Percentiles rank a stretch among this genome's conserved stretches.
Conservation (phyloP, 2,888 invertebrate genomes). For the Neelides folsomi region DNA sequence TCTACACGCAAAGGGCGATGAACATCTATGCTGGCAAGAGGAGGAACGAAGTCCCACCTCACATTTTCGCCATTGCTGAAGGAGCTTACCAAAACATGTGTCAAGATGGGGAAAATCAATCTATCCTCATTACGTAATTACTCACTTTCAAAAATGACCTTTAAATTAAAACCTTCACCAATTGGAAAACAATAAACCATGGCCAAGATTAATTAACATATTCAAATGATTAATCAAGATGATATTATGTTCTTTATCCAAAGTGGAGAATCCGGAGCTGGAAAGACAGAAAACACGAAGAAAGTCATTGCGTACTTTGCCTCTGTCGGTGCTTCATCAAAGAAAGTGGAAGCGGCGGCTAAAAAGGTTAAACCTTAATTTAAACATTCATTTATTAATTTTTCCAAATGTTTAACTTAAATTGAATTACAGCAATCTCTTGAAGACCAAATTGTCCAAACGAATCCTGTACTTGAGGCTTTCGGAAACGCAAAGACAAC, state of each 20-base stretch:
- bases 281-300: conserved; percentile 99
- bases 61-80: conserved; percentile 99
- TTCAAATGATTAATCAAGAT: no score
- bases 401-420: no score
- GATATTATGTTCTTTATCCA: conserved; percentile 17
- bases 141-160: no score
- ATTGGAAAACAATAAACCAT: no score
- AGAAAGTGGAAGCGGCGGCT: conserved; percentile 40
- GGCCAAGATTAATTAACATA: no score
- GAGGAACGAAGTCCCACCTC: conserved; percentile 98
- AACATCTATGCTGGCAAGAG: conserved; percentile 97
- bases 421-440: conserved; percentile 17
- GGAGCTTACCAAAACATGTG: conserved; percentile 99
- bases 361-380: conserved; percentile 38
- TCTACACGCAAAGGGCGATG: conserved; percentile 93
- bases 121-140: conserved; percentile 99
- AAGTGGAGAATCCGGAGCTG: conserved; percentile 97
- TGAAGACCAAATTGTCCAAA: conserved; percentile 99
- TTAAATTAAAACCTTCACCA: no score
- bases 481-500: conserved; percentile 99
- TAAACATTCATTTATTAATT: no score
- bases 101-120: conserved; percentile 94
- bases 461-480: conserved; percentile 97
- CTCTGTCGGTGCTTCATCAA: conserved; percentile 80
- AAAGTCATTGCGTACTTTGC: conserved; percentile 99